Base-by-base conservation (phyloP, 2,797 vertebrate species). In the Bovichtus diacanthus region DNA sequence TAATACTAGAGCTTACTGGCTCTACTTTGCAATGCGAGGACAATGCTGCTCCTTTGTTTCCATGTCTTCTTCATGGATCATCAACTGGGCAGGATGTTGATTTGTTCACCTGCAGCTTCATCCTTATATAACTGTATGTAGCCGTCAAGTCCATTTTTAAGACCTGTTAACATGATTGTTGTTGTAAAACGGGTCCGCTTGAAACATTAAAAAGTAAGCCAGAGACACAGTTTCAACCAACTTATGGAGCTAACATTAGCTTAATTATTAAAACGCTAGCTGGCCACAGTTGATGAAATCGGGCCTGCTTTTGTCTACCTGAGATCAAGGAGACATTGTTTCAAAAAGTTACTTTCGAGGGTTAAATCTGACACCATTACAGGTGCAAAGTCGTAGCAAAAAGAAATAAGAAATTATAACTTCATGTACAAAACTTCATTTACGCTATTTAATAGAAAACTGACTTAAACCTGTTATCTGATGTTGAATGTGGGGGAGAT, bases 381-480 rank as follows among this genome's bases (percentile, higher is more conserved):
- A 2, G 21, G 34, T 62, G 11, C n/a, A 23, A 23, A 47, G 8
- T 29, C 36, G 27, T 36, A 36, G 31, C 8, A 47, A 47, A 47
- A 3, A 0, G 0, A 19, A 19, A 44, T 44, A 9, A 19, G 43
- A 0, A 43, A 36, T 16, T 36, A 0, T 36, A 18, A 34, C 29
- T 25, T 53, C 3, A 65, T 38, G 21, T 13, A 5, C 8, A 16
- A 51, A 66, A 38, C 21, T 65, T 39, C 4, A 25, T 67, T 43
- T 9, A 27, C 38, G 55, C 5, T 10, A n/a, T 59, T 29, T 18
- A 19, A 50, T 23, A 23, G 13, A 47, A 64, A 55, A 55, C 23
- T 1, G 3, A 29, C 15, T 38, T 5, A 27, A 54, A 29, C 1
- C 18, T 18, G 51, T 31, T 31, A 47, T 56, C 4, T 60, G 27